These are phyloP conservation scores for Desmodus rotundus DNA, from an alignment of 2,113 vertebrate species.

Conservation along the genomic window DNA sequence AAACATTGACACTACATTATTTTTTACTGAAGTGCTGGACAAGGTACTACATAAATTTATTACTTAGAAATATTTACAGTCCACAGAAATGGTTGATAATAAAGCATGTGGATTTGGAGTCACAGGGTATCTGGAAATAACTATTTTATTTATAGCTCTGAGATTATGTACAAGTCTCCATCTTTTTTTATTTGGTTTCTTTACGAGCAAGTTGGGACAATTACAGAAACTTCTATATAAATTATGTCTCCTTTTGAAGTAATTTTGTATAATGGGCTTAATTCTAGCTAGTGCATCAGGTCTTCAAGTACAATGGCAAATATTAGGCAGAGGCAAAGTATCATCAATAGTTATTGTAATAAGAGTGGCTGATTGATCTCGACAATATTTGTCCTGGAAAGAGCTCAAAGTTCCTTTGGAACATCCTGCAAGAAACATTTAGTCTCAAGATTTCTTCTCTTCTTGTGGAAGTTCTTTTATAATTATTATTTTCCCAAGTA, in stretches of 20 bases:
- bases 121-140: not conserved
- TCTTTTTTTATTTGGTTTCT: not conserved
- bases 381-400: not conserved
- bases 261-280: not conserved
- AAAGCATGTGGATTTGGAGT: not conserved
- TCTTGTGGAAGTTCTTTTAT: no score
- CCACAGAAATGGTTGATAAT: not conserved
- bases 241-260: not conserved
- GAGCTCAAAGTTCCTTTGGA: no score
- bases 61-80: not conserved
- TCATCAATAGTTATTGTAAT: no score
- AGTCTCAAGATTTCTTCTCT: no score
- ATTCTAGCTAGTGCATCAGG: not conserved
- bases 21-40: not conserved
- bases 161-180: not conserved
- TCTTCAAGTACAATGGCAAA: not conserved
- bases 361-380: no score
- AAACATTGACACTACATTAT: not conserved
- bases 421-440: no score
- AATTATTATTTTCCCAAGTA: not conserved
- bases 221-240: not conserved
- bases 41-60: not conserved
- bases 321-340: not conserved
- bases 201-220: not conserved
- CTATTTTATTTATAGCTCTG: not conserved